phyloP scores from a whole-genome alignment of 2,888 invertebrate genomes.

The Stenoptilia bipunctidactyla region DNA sequence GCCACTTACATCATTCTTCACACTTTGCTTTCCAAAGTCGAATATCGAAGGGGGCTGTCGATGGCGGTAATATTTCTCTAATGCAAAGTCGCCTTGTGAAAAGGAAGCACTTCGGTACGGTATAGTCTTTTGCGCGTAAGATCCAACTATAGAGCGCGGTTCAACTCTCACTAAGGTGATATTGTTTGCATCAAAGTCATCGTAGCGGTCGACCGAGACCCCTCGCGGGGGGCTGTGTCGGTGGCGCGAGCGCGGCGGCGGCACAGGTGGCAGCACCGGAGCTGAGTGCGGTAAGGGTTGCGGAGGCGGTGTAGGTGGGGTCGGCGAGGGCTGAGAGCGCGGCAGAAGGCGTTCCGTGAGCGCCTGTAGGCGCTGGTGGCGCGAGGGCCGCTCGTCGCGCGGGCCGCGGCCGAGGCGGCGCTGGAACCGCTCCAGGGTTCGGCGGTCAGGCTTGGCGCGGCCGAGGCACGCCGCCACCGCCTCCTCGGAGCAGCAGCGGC shows the following conservation, averaged over 20 bases:
- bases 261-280: conserved; percentile 70
- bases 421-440: conserved; percentile 87
- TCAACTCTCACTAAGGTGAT: conserved; percentile 70
- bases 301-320: conserved; percentile 42
- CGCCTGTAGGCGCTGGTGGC: conserved; percentile 81
- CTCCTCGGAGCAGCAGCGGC: conserved; percentile 70
- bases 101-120: conserved; percentile 89
- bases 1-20: conserved; percentile 25
- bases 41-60: conserved; percentile 50
- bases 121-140: conserved; percentile 75
- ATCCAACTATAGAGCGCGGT: conserved; percentile 71
- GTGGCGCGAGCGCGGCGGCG: conserved; percentile 64
- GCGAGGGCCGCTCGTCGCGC: conserved; percentile 62
- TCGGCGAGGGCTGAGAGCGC: conserved; percentile 36
- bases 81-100: conserved; percentile 85
- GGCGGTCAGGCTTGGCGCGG: conserved; percentile 66
- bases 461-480: conserved; percentile 66
- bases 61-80: conserved; percentile 61
- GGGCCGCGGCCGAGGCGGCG: conserved; percentile 78
- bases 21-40: conserved; percentile 48
- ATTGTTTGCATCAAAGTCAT: conserved; percentile 58
- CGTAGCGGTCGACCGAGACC: conserved; percentile 55
- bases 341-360: conserved; percentile 83
- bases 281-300: conserved; percentile 59
- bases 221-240: conserved; percentile 64